phyloP scores from a whole-genome alignment of 2,797 vertebrate species.

The Cryptoblepharus egeriae region DNA sequence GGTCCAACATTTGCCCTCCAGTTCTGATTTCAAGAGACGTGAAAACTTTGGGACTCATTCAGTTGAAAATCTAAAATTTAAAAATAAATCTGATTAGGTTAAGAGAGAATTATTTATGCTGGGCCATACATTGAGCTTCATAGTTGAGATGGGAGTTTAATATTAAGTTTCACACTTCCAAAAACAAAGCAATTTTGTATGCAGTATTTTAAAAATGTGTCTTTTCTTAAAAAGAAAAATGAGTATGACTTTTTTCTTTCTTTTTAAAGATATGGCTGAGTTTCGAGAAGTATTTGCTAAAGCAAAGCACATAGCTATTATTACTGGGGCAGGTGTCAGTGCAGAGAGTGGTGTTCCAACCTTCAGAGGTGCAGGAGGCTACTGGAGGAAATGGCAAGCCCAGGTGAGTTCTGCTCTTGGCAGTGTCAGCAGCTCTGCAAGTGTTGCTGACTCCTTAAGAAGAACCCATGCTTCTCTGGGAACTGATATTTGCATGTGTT shows the following conservation, averaged over 20 bases:
- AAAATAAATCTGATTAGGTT: background rate
- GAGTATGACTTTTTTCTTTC: background rate
- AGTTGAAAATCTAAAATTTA: background rate
- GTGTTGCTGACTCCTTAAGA: background rate
- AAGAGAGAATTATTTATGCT: background rate
- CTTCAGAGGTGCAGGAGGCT: slow-evolving; percentile 89
- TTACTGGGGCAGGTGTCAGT: slow-evolving; percentile 93
- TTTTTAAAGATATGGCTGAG: slow-evolving; percentile 82
- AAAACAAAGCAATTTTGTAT: no score
- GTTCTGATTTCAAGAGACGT: background rate
- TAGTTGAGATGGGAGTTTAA: background rate
- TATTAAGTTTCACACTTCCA: no score
- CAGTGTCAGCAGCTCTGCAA: background rate
- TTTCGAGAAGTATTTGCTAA: slow-evolving; percentile 90
- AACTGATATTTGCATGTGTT: background rate
- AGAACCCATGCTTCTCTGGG: background rate
- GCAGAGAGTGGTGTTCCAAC: slow-evolving; percentile 93
- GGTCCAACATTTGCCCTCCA: background rate
- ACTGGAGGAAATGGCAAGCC: slow-evolving; percentile 94
- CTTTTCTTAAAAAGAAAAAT: no score
- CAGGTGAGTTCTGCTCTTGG: slow-evolving; percentile 80
- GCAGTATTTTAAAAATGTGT: background rate
- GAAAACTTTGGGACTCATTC: no score
- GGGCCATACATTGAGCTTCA: background rate
- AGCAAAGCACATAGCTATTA: slow-evolving; percentile 90